phyloP scores from a whole-genome alignment of 1,140 invertebrate genomes.

The Cydia fagiglandana region DNA sequence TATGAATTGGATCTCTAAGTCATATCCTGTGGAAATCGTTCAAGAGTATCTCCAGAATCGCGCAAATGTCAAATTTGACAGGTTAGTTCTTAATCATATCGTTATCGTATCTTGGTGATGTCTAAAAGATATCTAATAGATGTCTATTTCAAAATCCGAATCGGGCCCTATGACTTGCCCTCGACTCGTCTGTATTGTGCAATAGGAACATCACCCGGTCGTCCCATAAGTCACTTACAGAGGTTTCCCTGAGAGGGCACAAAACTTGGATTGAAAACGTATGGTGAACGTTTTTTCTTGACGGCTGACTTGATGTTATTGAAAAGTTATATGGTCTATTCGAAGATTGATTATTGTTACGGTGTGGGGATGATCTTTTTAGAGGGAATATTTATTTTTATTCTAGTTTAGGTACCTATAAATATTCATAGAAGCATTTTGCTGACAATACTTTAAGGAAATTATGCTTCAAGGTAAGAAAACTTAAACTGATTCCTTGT shows the following conservation, averaged over 20 bases:
- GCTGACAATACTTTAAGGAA: background rate
- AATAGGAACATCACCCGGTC: background rate
- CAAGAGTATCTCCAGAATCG: too few relatives aligned
- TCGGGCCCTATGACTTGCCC: too few relatives aligned
- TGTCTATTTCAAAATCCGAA: too few relatives aligned
- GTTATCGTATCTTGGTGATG: too few relatives aligned
- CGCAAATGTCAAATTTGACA: too few relatives aligned
- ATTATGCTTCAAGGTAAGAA: too few relatives aligned
- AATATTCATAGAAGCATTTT: background rate
- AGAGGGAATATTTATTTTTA: background rate
- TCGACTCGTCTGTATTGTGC: background rate
- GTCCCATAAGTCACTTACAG: conserved; percentile 11
- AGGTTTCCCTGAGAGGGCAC: background rate
- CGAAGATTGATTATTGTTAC: background rate
- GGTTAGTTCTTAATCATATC: too few relatives aligned
- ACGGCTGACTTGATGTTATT: conserved; percentile 12
- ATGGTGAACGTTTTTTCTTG: background rate
- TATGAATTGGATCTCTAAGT: too few relatives aligned
- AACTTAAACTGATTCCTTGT: too few relatives aligned
- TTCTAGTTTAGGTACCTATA: background rate
- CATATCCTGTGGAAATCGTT: too few relatives aligned
- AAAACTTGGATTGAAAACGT: background rate
- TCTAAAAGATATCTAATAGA: too few relatives aligned
- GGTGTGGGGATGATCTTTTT: background rate
- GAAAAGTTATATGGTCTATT: background rate